Evolutionary conservation across 2,888 invertebrate species (phyloP).

Genomic region (Amphipyra berbera): DNA sequence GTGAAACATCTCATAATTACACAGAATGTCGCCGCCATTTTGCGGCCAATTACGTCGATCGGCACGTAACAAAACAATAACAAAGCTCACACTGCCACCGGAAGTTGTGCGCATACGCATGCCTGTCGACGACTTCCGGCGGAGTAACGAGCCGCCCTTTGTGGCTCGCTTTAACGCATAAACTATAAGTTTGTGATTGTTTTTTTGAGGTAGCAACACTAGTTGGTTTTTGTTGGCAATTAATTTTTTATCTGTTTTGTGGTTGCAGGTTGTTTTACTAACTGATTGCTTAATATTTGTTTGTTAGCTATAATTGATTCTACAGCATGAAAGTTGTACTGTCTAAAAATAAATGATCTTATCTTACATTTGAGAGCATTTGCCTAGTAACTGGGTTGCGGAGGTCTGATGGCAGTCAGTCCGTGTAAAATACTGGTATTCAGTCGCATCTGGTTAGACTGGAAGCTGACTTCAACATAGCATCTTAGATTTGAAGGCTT

Average conservation of each 20-base stretch:
- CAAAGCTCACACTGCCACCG: slow-evolving; percentile 44
- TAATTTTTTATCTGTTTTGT: too few relatives aligned
- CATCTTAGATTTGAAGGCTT: too few relatives aligned
- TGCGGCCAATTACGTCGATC: slow-evolving; percentile 42
- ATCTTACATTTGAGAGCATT: too few relatives aligned
- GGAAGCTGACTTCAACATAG: too few relatives aligned
- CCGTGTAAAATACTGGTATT: too few relatives aligned
- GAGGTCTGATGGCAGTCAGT: too few relatives aligned
- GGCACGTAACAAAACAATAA: slow-evolving; percentile 58
- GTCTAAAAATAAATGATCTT: too few relatives aligned
- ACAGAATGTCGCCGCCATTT: slow-evolving; percentile 37
- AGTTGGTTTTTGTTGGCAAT: slow-evolving; percentile 15
- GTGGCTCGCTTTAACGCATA: slow-evolving; percentile 10
- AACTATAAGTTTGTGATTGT: slow-evolving; percentile 22
- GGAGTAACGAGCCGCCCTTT: slow-evolving; percentile 56
- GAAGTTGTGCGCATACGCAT: slow-evolving; percentile 60
- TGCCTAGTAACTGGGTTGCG: too few relatives aligned
- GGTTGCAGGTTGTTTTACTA: neutral
- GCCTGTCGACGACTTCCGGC: slow-evolving; percentile 50
- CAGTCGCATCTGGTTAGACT: too few relatives aligned
- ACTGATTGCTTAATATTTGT: neutral
- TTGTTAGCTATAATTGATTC: too few relatives aligned
- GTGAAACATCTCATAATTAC: slow-evolving; percentile 43
- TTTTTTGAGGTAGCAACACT: slow-evolving; percentile 27
- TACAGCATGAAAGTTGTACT: too few relatives aligned